Evolutionary conservation across 1,140 invertebrate genomes (phyloP), one percentile per base, ranked within the genome.

Genomic region (Matsumurasca onukii): DNA sequence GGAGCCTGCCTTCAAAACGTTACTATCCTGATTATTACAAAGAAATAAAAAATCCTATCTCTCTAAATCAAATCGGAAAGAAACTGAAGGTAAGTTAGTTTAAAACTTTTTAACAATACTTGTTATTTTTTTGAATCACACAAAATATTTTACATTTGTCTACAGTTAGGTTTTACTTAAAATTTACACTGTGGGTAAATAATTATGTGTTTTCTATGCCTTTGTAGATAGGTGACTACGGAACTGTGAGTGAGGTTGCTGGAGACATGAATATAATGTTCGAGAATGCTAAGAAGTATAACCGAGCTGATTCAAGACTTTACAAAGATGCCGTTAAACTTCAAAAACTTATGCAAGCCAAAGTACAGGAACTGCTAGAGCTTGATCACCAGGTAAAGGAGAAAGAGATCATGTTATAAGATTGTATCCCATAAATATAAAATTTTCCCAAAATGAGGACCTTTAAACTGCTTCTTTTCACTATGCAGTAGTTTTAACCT

Each of bases 11-110:
- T 1, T 94, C 92, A 15, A 91, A 88, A 69, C 82, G 91, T 29
- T 89, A 88, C 71, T 98, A 99, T 82, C 93, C 97, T 0, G 98
- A 99, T 82, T 99, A 99, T 78, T 99, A 98, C 80, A 92, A 94
- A 75, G 94, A 96, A 77, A 99, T 99, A 59, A 94, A 94, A 76
- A 92, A 94, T 78, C 97, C 98, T 0, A 90, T 99, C 71, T 97
- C 97, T 0, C 80, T 99, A 71, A 88, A 90, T 66, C 94, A 98
- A 81, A 98, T 99, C 68, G 88, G 91, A 70, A 90, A 91, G 61
- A 97, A 97, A 82, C 86, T 98, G 25, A 90, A 94, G 84, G 86
- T 89, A 70, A 70, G 34, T 39, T 17, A 39, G 34, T 39, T 39
- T 39, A 39, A 39, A 39, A 9, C 34, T 9, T n/a, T n/a, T n/a